phyloP scores from a whole-genome alignment of 2,113 vertebrate species.

The Argyrosomus japonicus region DNA sequence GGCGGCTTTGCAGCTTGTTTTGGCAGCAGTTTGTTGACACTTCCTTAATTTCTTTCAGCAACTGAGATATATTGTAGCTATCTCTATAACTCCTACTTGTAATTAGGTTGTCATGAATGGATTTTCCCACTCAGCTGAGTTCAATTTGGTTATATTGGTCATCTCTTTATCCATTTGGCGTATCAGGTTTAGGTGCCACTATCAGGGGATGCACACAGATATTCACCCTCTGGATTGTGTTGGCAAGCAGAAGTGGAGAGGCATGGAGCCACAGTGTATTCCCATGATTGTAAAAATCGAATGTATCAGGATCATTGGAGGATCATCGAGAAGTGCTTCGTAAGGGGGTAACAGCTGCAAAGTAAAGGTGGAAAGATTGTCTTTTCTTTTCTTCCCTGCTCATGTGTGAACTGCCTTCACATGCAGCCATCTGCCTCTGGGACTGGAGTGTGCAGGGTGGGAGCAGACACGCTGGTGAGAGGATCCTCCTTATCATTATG shows the following conservation, averaged over 20 bases:
- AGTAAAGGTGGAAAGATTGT: constrained; percentile 55
- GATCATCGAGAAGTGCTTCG: constrained; percentile 16
- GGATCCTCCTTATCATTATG: constrained; percentile 49
- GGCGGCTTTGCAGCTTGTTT: neutral
- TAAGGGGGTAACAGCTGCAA: constrained; percentile 64
- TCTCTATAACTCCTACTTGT: neutral
- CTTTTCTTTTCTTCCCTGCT: constrained; percentile 45
- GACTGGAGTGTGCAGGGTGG: constrained; percentile 21
- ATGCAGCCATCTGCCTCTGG: constrained; percentile 70
- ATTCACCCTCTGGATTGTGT: constrained; percentile 10
- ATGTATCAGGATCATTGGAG: constrained; percentile 21
- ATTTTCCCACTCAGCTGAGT: neutral
- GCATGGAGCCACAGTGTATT: constrained; percentile 12
- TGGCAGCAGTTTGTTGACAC: neutral
- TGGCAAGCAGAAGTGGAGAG: constrained; percentile 18
- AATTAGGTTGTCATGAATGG: neutral
- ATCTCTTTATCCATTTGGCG: constrained; percentile 1
- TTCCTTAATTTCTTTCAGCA: neutral
- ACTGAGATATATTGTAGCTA: neutral
- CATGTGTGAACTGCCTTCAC: constrained; percentile 60
- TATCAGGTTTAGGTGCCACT: neutral
- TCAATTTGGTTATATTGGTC: neutral
- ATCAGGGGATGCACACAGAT: neutral
- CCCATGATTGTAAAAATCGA: constrained; percentile 23
- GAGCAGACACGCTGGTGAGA: constrained; percentile 25